These are phyloP conservation scores for Dryoscopus gambensis DNA, from an alignment of 2,113 vertebrate species.

Conservation along the genomic window DNA sequence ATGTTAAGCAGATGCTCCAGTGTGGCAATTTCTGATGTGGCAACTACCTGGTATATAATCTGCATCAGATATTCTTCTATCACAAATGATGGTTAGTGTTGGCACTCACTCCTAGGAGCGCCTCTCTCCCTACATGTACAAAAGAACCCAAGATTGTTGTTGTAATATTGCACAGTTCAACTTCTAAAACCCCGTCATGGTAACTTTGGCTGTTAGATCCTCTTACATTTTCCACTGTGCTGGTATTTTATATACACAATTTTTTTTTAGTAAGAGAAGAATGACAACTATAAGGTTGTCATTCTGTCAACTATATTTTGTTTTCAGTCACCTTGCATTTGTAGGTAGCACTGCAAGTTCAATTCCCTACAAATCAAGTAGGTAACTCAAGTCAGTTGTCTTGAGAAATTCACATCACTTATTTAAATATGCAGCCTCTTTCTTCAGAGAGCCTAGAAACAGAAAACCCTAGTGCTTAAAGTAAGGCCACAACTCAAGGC, in stretches of 20 bases:
- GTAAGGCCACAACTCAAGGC: neutral
- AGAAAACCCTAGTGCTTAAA: neutral
- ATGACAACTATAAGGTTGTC: neutral
- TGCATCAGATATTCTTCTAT: neutral
- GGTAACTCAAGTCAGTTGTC: neutral
- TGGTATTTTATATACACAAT: neutral
- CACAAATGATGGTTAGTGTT: neutral
- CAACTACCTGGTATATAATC: neutral
- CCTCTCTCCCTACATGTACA: rapidly evolving
- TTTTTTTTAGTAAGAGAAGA: neutral
- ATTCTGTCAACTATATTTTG: too few species aligned
- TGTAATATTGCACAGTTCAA: neutral
- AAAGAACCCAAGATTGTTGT: neutral
- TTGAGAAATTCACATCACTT: neutral
- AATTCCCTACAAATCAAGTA: neutral
- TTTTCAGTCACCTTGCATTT: rapidly evolving
- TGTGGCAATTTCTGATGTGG: neutral
- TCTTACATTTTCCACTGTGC: neutral
- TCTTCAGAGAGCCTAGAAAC: neutral
- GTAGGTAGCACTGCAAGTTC: neutral
- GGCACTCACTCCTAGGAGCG: neutral
- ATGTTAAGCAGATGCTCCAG: neutral
- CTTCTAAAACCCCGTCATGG: neutral
- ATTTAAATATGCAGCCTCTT: neutral
- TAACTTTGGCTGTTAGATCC: neutral